phyloP scores from a whole-genome alignment of 2,797 vertebrate species.

The Australoheros facetus region DNA sequence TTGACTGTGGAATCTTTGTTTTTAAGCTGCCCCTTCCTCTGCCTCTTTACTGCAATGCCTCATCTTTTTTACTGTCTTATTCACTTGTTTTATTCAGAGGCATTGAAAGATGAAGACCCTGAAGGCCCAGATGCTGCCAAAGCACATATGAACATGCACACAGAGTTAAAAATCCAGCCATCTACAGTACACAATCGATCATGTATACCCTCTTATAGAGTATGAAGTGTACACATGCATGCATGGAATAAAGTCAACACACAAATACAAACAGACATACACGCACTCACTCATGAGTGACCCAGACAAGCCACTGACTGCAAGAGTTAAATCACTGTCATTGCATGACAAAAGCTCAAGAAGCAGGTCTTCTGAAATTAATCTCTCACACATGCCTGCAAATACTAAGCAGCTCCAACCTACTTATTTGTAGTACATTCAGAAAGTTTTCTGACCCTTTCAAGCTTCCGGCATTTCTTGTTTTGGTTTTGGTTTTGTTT shows the following conservation, averaged over 20 bases:
- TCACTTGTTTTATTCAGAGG: conserved; percentile 31
- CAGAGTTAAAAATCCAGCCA: not conserved
- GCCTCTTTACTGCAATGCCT: conserved; percentile 10
- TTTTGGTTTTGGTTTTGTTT: not conserved
- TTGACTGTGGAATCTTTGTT: conserved; percentile 4
- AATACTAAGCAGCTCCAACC: not conserved
- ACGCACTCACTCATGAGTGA: not conserved
- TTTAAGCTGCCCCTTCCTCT: conserved; percentile 12
- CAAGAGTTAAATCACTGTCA: conserved; percentile 5
- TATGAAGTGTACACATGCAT: conserved; percentile 1
- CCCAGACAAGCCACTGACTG: not conserved
- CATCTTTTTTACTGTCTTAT: conserved; percentile 33
- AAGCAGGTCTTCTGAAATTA: not conserved
- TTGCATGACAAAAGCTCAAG: not conserved
- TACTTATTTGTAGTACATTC: not conserved
- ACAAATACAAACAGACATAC: not conserved
- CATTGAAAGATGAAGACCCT: conserved; percentile 1
- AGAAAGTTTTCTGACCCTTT: not conserved
- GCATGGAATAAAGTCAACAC: not conserved
- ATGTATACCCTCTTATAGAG: not conserved
- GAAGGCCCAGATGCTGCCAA: conserved; percentile 1
- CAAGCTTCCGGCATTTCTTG: not conserved
- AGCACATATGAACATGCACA: not conserved
- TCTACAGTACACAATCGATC: not conserved
- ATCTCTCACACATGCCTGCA: not conserved